These are phyloP conservation scores for Morus bassanus DNA, from an alignment of 2,797 vertebrate species.

Conservation along the genomic window DNA sequence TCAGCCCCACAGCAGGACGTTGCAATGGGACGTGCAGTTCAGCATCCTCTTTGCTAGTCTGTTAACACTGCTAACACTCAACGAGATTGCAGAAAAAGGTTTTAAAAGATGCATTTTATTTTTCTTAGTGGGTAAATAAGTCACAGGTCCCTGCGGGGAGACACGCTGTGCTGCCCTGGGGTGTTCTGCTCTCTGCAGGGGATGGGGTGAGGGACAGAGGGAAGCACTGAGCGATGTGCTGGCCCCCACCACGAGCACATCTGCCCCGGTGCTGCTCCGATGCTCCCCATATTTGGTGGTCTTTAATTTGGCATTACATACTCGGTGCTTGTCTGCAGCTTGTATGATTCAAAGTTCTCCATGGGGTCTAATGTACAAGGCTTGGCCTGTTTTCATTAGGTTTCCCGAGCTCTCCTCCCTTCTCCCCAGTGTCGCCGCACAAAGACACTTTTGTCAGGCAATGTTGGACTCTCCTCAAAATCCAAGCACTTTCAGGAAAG, in stretches of 20 bases:
- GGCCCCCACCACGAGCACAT: background rate
- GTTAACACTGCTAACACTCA: background rate
- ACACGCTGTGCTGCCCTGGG: rapidly evolving
- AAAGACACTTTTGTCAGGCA: slow-evolving; percentile 78
- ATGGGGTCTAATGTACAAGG: slow-evolving; percentile 69
- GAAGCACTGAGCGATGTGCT: background rate
- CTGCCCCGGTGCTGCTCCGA: background rate
- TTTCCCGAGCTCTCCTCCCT: slow-evolving; percentile 69
- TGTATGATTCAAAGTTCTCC: slow-evolving; percentile 65
- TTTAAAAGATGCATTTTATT: background rate
- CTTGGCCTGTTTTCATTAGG: slow-evolving; percentile 69
- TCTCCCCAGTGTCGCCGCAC: slow-evolving; percentile 69
- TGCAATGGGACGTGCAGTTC: background rate
- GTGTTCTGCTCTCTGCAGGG: background rate
- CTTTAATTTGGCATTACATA: slow-evolving; percentile 57
- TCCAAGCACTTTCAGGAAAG: slow-evolving; percentile 78
- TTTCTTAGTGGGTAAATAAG: background rate
- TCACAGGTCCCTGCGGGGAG: rapidly evolving
- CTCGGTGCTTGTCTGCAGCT: slow-evolving; percentile 59
- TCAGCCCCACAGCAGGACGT: background rate
- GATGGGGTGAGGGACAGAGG: background rate
- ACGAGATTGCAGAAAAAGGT: background rate
- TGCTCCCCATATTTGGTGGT: slow-evolving; percentile 53
- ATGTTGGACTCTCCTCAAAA: slow-evolving; percentile 73
- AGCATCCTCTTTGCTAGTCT: rapidly evolving